Evolutionary conservation across 2,888 invertebrate genomes (phyloP), one percentile per base, ranked within the genome.

Genomic region (Hemaris fuciformis): DNA sequence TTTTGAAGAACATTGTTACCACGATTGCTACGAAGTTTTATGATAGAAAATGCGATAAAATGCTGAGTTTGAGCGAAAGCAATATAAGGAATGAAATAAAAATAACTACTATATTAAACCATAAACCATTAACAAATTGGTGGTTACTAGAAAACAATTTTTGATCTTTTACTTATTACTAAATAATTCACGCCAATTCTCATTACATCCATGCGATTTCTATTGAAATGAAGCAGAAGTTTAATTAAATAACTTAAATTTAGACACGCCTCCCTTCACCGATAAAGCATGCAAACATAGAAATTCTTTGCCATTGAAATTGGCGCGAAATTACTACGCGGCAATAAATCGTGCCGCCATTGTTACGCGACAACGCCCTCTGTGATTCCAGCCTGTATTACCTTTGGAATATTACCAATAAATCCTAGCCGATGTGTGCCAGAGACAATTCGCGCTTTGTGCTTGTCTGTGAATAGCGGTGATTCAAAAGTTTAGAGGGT

Each of bases 351-450:
- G 31, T 18, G 27, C 18, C 53, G 25, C 53, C 53, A 31, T 53
- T 53, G 53, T 53, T 27, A 53, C 3, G 31, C 53, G 31, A 53
- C 53, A 53, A 53, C 53, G 53, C 53, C 53, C 53, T 53, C 53
- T 53, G 53, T 53, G 53, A 53, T 53, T 53, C 53, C 31, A 27
- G 27, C 53, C 53, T 27, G 53, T 18, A 53, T 53, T 53, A 53
- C 53, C 53, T 53, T 18, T 31, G 53, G 53, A 53, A 53, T 53
- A 53, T 53, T 53, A 53, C 53, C 53, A 53, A 53, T 53, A 53
- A 53, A 53, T 53, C 53, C 53, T 53, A 31, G 18, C 31, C 53
- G 53, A 53, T 53, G 53, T 31, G 27, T 53, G 53, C 53, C 31
- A 53, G 53, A 53, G 53, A 53, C 53, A 53, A 53, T 53, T 53